Percentiles rank a stretch among this genome's conserved stretches.
These are phyloP conservation scores for Erebia epiphron DNA, from an alignment of 2,888 invertebrate genomes.

Conservation along the genomic window DNA sequence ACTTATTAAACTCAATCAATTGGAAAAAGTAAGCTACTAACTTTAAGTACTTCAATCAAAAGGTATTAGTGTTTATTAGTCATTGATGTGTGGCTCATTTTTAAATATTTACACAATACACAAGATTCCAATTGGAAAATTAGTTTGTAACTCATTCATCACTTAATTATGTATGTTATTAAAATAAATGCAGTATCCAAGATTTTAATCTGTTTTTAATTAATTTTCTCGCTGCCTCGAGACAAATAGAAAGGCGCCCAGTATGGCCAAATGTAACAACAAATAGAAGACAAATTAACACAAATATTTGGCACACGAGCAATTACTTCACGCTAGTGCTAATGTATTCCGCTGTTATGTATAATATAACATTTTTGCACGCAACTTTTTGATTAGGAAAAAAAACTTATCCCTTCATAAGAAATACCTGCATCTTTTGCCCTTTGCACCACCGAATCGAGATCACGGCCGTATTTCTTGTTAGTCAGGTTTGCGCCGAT, in stretches of 20 bases:
- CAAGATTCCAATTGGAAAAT: slow-evolving; percentile 12
- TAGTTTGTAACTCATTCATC: not conserved
- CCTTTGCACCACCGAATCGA: slow-evolving; percentile 95
- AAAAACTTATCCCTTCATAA: slow-evolving; percentile 6
- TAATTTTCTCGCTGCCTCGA: not conserved
- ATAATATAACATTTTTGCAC: slow-evolving; percentile 42
- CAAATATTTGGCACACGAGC: slow-evolving; percentile 38
- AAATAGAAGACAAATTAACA: slow-evolving; percentile 33
- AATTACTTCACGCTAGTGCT: slow-evolving; percentile 38
- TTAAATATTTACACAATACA: not conserved
- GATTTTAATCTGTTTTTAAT: not conserved
- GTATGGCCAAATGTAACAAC: slow-evolving; percentile 21
- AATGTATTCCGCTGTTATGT: slow-evolving; percentile 41
- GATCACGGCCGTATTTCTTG: slow-evolving; percentile 95
- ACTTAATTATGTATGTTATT: not conserved
- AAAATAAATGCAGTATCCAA: not conserved
- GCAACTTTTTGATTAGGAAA: slow-evolving; percentile 36
- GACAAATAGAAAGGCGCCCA: slow-evolving; percentile 20
- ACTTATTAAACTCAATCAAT: too few relatives aligned
- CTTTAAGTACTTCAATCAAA: too few relatives aligned
- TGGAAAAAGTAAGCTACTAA: too few relatives aligned
- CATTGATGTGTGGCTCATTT: too few relatives aligned
- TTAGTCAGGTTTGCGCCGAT: slow-evolving; percentile 96
- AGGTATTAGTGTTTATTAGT: too few relatives aligned
- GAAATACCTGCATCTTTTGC: slow-evolving; percentile 93